Base-by-base conservation (phyloP, 2,113 vertebrate genomes). In the Chrysochloris asiatica region DNA sequence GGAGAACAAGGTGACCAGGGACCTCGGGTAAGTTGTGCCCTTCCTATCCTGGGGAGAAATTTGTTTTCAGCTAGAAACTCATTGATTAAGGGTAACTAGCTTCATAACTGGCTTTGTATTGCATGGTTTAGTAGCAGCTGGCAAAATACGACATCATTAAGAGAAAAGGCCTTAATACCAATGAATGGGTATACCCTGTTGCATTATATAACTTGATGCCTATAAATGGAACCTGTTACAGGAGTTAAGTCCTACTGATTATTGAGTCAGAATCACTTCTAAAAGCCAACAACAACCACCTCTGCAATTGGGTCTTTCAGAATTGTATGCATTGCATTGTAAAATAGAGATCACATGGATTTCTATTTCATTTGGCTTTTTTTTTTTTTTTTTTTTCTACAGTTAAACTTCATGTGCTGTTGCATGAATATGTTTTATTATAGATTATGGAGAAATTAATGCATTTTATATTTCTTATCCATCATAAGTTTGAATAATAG, bases 1-100 rank as follows among this genome's bases (percentile, higher is more conserved):
- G 99, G 99, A 97, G 99, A 99, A 98, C 99, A 99, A 98, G 99
- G 99, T 93, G 99, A 99, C 98, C 99, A 99, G 97, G 99, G 99
- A 96, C 99, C 99, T 95, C 99, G 99, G 99, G 99, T 99, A 99
- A 98, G 99, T 98, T 97, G 78, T 94, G 91, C 92, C 96, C 93
- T 95, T 96, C 91, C 96, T 96, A 83, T 63, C 95, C 95, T 96
- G 90, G 96, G 95, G 95, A 97, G 95, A 96, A 96, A 97, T 96
- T 96, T 95, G 90, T 92, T 96, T 72, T 89, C 91, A 96, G 86
- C 0, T 95, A 95, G 94, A 92, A 95, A 95, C 85, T 96, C 97
- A 97, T 90, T 48, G 87, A 96, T 82, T 78, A 72, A 93, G 96
- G 86, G 84, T 96, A 95, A 93, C 93, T 87, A 90, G 93, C 95